phyloP scores from a whole-genome alignment of 2,888 invertebrate genomes.

The Sympetrum striolatum region DNA sequence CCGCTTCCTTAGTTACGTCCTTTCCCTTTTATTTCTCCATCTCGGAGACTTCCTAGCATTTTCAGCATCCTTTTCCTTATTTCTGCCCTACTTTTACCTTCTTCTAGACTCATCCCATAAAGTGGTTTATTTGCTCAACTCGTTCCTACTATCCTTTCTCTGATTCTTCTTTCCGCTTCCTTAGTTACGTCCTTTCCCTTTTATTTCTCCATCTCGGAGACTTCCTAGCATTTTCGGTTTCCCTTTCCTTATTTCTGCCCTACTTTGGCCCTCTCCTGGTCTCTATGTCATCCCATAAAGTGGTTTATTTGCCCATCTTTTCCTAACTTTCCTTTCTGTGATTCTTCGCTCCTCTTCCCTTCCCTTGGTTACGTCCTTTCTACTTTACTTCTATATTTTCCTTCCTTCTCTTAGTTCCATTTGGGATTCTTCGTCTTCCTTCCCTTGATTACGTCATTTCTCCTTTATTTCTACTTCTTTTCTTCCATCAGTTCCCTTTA shows the following conservation, averaged over 20 bases:
- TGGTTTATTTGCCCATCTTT: background rate
- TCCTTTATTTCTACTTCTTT: no score
- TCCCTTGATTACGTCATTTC: no score
- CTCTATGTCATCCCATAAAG: background rate
- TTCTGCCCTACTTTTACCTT: background rate
- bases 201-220: no score
- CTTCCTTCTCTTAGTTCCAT: no score
- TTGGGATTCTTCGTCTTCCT: no score
- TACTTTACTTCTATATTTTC: background rate
- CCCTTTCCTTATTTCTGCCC: background rate
- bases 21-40: background rate
- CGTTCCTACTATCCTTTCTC: background rate
- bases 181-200: background rate
- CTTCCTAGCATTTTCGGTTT: background rate
- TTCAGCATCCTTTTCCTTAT: background rate
- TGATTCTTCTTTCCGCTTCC: background rate
- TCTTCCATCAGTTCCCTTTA: background rate
- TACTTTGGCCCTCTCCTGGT: background rate
- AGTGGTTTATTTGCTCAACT: background rate
- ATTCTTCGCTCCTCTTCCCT: no score
- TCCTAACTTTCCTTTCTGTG: background rate
- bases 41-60: no score
- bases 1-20: background rate
- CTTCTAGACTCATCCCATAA: background rate
- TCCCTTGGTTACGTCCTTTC: background rate